Evolutionary conservation across 2,113 vertebrate genomes (phyloP).

Genomic region (Siphamia tubifer): DNA sequence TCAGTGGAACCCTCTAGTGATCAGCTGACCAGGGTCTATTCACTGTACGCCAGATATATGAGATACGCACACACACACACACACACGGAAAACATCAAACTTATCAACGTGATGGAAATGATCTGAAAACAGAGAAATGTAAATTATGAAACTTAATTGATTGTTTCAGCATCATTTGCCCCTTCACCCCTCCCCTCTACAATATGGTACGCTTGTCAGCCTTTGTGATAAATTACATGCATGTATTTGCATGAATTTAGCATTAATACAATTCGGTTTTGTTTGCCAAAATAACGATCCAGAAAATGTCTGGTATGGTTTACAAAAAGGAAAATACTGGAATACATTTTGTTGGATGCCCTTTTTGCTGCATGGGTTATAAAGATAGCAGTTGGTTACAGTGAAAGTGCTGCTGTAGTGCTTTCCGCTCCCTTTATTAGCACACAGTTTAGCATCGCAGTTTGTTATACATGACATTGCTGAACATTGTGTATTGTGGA

Average conservation of each 20-base stretch:
- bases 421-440: conserved; percentile 33
- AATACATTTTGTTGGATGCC: background rate
- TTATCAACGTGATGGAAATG: conserved; percentile 49
- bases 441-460: conserved; percentile 22
- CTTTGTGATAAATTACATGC: conserved; percentile 94
- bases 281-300: conserved; percentile 87
- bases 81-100: conserved; percentile 3
- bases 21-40: conserved; percentile 86
- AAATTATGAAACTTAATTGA: conserved; percentile 93
- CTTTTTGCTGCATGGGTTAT: background rate
- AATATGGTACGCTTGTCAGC: conserved; percentile 97
- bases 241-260: conserved; percentile 98
- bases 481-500: conserved; percentile 16
- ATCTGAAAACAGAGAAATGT: conserved; percentile 68
- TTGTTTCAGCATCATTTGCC: conserved; percentile 90
- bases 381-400: background rate
- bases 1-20: conserved; percentile 84
- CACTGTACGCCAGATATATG: conserved; percentile 83
- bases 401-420: conserved; percentile 19
- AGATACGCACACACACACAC: conserved; percentile 33
- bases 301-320: conserved; percentile 78
- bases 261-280: conserved; percentile 90
- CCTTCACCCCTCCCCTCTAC: conserved; percentile 87
- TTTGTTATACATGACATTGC: conserved; percentile 27
- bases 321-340: conserved; percentile 52